Percentiles rank a stretch among this genome's conserved stretches.
phyloP scores from a whole-genome alignment of 1,140 invertebrate species.

The Diorhabda carinulata region DNA sequence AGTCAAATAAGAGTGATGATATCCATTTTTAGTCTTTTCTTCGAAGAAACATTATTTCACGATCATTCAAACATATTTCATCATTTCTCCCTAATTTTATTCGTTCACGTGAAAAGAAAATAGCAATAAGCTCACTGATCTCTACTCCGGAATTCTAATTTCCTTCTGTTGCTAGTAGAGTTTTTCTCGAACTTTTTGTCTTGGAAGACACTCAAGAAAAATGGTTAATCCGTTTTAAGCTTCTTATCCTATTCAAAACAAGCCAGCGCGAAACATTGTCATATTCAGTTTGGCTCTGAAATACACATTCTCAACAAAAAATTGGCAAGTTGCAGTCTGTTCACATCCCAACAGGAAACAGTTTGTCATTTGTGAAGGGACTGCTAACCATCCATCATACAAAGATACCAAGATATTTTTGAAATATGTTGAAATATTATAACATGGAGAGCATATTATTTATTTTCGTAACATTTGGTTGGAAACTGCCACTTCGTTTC shows the following conservation, averaged over 20 bases:
- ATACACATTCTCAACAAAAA: not conserved
- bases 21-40: too few species aligned
- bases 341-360: not conserved
- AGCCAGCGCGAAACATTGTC: not conserved
- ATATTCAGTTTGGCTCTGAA: not conserved
- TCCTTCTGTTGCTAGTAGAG: not conserved
- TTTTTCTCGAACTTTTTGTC: not conserved
- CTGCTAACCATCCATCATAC: not conserved
- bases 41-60: too few species aligned
- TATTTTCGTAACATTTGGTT: not conserved
- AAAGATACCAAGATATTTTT: not conserved
- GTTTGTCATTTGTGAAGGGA: not conserved
- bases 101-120: too few species aligned
- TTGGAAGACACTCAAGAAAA: not conserved
- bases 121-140: too few species aligned
- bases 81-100: too few species aligned
- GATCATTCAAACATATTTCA: too few species aligned
- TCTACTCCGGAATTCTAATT: too few species aligned
- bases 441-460: not conserved
- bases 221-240: not conserved
- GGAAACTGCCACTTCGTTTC: too few species aligned
- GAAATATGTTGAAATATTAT: not conserved
- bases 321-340: conserved; percentile 1
- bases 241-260: not conserved
- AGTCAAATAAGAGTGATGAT: too few species aligned